These are phyloP conservation scores for Cochlearius cochlearius DNA, from an alignment of 2,113 vertebrate species.

Conservation along the genomic window DNA sequence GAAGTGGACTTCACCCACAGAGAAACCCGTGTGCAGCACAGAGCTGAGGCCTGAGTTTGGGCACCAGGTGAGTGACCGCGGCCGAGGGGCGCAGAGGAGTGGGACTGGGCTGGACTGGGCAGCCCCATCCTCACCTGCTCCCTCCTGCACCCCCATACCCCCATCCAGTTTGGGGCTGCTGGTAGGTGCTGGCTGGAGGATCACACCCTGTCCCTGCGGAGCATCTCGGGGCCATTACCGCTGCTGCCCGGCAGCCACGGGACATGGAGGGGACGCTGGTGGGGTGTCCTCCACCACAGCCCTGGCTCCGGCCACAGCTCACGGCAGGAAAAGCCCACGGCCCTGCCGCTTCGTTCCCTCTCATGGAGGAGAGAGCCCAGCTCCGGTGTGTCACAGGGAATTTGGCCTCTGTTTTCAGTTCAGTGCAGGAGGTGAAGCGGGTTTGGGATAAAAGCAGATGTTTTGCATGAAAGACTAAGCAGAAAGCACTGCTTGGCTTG, in stretches of 20 bases:
- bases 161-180: background rate
- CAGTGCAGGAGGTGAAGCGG: background rate
- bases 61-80: slow-evolving; percentile 74
- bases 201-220: background rate
- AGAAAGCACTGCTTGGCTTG: background rate
- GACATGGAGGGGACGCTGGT: background rate
- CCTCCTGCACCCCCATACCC: too few species aligned
- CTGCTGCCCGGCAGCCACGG: background rate
- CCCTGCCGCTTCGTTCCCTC: accelerated
- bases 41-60: slow-evolving; percentile 77
- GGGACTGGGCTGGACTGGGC: background rate
- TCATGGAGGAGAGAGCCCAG: background rate
- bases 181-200: background rate
- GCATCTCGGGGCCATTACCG: background rate
- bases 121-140: background rate
- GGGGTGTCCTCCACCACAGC: background rate
- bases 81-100: background rate
- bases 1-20: slow-evolving; percentile 84
- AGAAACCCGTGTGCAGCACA: slow-evolving; percentile 69
- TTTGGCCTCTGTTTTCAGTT: background rate
- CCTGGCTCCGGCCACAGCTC: background rate
- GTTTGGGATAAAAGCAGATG: background rate
- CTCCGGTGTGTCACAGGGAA: background rate
- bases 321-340: background rate
- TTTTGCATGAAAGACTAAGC: background rate